Evolutionary conservation across 2,113 vertebrate genomes (phyloP), one percentile per base, ranked within the genome.

Genomic region (Lamprologus tigripictilis): DNA sequence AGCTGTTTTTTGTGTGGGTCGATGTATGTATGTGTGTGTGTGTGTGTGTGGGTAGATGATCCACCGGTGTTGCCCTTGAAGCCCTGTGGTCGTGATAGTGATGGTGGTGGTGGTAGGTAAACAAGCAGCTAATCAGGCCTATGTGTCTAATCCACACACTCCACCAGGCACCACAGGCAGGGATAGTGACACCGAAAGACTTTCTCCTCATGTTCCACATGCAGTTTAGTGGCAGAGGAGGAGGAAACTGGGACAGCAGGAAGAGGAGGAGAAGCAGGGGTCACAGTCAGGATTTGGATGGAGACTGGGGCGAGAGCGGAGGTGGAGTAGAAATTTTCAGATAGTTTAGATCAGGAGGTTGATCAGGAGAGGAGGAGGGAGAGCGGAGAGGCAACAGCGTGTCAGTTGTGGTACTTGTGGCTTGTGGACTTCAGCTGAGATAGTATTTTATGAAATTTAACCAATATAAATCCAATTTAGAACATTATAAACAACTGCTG

Each of bases 91-190:
- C 9, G 37, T 61, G 84, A 73, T 91, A 17, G 84, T 63, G 7
- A 53, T 86, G 85, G 86, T 90, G 90, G 71, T 91, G 81, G 87
- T 88, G 88, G 86, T 92, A 81, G 86, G 87, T 93, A 94, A 93
- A 95, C 94, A 95, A 93, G 90, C 81, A 87, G 85, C 93, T 93
- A 92, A 94, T 95, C 93, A 94, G 82, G 82, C 87, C 88, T 82
- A 23, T 80, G 91, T 88, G 88, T 92, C 83, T 92, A 89, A 93
- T 93, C 91, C 91, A 80, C 88, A 83, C 88, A 81, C 85, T 88
- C 87, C 87, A 76, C 11, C 86, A 78, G 78, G 47, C 81, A 83
- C 90, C 81, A 87, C 89, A 89, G 89, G 88, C 90, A 85, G 61
- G 68, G 88, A 83, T 71, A 92, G 90, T 91, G 91, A 93, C 87